Base-by-base conservation (phyloP, 1,140 invertebrate genomes). In the Arion vulgaris region DNA sequence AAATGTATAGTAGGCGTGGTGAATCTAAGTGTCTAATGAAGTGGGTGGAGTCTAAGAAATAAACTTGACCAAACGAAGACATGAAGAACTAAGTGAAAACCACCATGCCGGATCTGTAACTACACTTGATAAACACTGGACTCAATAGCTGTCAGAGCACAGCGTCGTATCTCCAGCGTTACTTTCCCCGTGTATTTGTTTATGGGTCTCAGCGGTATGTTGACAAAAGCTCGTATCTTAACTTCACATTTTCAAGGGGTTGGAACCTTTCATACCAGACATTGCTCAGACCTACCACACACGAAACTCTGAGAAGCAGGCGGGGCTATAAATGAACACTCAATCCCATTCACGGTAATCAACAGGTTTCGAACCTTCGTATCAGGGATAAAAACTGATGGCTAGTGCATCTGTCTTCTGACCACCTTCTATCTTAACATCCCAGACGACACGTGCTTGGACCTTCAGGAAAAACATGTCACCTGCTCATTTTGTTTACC, bases 11-110 rank as follows among this genome's bases (percentile, higher is more conserved):
- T 17, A 34, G 62, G 62, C n/a, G 62, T 66, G 62, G 62, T 17
- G 4, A 66, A 28, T 7, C 62, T 28, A 66, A 66, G n/a, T 66
- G 62, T 34, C 62, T 66, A 66, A 66, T 66, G n/a, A 66, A 7
- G 17, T 66, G 62, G 62, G 62, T 66, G 62, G 62, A 66, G 62
- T 66, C n/a, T 66, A 66, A 28, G 62, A 66, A 9, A 32, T n/a
- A 28, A 17, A 32, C n/a, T 4, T 34, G 28, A 2, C 28, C 4
- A 66, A 66, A 66, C 28, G 62, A 66, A 66, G 19, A 66, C 62
- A 34, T 2, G 28, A 17, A 32, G n/a, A 5, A 32, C 62, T 34
- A 7, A 0, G 2, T 57, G 51, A 23, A 57, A 7, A 66, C n/a
- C n/a, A 7, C 28, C 5, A 7, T 7, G 62, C 9, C 2, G n/a